These are phyloP conservation scores for Notolepis coatsorum DNA, from an alignment of 2,797 vertebrate genomes.

Conservation along the genomic window DNA sequence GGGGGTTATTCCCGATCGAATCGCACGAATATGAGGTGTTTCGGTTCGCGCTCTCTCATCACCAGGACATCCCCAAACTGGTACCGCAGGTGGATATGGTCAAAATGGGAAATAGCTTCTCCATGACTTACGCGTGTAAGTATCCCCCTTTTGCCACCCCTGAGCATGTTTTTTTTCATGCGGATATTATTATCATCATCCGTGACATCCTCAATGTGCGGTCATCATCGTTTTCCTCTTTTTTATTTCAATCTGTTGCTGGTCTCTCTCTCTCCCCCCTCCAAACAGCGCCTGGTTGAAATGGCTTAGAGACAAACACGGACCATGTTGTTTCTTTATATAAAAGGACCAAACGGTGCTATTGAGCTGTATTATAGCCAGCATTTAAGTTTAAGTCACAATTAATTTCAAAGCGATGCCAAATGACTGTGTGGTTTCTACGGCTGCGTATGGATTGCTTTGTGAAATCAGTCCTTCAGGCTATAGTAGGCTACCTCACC, in stretches of 20 bases:
- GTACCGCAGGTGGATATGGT: slow-evolving; percentile 99
- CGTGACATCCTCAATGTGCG: not conserved
- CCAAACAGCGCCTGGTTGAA: too few species aligned
- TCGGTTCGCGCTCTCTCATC: slow-evolving; percentile 95
- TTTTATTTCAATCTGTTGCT: slow-evolving; percentile 22
- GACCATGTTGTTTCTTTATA: too few species aligned
- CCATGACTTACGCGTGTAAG: slow-evolving; percentile 99
- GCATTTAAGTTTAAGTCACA: too few species aligned
- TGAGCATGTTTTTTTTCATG: too few species aligned
- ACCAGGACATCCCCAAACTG: slow-evolving; percentile 98
- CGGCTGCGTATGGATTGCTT: too few species aligned
- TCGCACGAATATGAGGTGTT: slow-evolving; percentile 99
- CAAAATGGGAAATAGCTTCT: slow-evolving; percentile 98
- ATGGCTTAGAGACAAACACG: too few species aligned
- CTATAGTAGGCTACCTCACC: too few species aligned
- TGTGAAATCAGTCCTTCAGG: too few species aligned
- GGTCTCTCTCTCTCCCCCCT: slow-evolving; percentile 23
- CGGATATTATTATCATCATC: not conserved
- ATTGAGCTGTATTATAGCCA: too few species aligned
- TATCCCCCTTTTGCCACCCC: slow-evolving; percentile 61
- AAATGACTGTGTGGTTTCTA: too few species aligned
- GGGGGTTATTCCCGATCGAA: slow-evolving; percentile 96
- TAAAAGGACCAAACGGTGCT: too few species aligned
- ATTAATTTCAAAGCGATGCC: too few species aligned
- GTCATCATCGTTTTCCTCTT: not conserved